Evolutionary conservation across 1,140 invertebrate species (phyloP).

Genomic region (Camponotus pennsylvanicus): DNA sequence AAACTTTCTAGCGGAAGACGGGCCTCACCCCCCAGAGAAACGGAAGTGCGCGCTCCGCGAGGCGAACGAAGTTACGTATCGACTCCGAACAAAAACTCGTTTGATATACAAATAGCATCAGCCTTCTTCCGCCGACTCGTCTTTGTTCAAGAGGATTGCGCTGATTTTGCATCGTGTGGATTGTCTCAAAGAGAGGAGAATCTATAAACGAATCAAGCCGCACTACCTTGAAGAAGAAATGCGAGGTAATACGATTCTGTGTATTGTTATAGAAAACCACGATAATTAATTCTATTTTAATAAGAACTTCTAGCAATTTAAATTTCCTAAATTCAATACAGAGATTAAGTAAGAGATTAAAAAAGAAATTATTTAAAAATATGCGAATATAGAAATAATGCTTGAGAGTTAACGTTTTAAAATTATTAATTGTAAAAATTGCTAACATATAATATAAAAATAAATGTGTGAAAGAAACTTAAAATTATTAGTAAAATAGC

Average conservation of each 20-base stretch:
- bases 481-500: conserved; percentile 1
- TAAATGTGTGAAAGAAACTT: not conserved
- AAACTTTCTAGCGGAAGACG: conserved; percentile 65
- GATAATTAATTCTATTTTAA: conserved; percentile 34
- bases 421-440: not conserved
- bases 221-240: conserved; percentile 21
- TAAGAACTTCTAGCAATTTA: conserved; percentile 5
- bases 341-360: not conserved
- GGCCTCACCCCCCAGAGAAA: conserved; percentile 62
- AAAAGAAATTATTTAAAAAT: not conserved
- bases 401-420: not conserved
- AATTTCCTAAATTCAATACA: not conserved
- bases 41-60: conserved; percentile 56
- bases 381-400: not conserved
- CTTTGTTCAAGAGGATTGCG: conserved; percentile 54
- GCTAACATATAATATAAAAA: not conserved
- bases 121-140: conserved; percentile 50
- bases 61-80: conserved; percentile 64
- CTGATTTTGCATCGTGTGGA: conserved; percentile 58
- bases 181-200: conserved; percentile 45
- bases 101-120: conserved; percentile 62
- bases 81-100: conserved; percentile 60
- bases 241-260: conserved; percentile 9
- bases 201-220: conserved; percentile 48
- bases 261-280: conserved; percentile 4